A percentile compares a stretch with the other conserved stretches of the same genome.
These are phyloP conservation scores for Hemaris fuciformis DNA, from an alignment of 2,888 invertebrate genomes.

Conservation along the genomic window DNA sequence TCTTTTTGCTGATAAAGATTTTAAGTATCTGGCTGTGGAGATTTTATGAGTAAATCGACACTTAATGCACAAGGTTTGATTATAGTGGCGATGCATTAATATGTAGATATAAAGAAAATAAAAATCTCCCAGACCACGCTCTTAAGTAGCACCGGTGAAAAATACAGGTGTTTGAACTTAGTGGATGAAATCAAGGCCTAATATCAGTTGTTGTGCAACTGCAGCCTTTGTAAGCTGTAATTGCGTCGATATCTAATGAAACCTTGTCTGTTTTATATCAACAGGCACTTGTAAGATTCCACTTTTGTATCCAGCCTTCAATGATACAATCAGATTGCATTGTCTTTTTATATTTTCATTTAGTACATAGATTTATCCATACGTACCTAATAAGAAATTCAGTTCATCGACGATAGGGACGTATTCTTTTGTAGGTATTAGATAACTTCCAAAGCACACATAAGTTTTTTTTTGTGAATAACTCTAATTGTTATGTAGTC, in stretches of 20 bases:
- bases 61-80: neutral
- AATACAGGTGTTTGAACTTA: slow-evolving; percentile 38
- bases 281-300: neutral
- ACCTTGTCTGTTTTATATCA: slow-evolving; percentile 55
- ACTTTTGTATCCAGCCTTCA: slow-evolving; percentile 13
- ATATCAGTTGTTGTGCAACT: slow-evolving; percentile 46
- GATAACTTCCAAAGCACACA: too few species aligned
- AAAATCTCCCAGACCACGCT: neutral
- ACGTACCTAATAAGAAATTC: too few species aligned
- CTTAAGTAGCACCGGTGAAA: slow-evolving; percentile 19
- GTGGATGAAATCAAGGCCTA: slow-evolving; percentile 40
- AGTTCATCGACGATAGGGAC: too few species aligned
- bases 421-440: too few species aligned
- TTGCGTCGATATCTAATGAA: slow-evolving; percentile 52
- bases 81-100: slow-evolving; percentile 3
- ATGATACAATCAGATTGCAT: neutral
- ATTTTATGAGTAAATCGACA: slow-evolving; percentile 2
- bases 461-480: too few species aligned
- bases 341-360: neutral
- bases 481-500: too few species aligned
- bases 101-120: slow-evolving; percentile 7
- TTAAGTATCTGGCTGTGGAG: neutral
- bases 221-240: slow-evolving; percentile 51
- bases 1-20: neutral
- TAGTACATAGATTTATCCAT: neutral